A percentile compares a stretch with the other conserved stretches of the same genome.
Evolutionary conservation across 2,113 vertebrate species (phyloP).

Genomic region (Barbus barbus): DNA sequence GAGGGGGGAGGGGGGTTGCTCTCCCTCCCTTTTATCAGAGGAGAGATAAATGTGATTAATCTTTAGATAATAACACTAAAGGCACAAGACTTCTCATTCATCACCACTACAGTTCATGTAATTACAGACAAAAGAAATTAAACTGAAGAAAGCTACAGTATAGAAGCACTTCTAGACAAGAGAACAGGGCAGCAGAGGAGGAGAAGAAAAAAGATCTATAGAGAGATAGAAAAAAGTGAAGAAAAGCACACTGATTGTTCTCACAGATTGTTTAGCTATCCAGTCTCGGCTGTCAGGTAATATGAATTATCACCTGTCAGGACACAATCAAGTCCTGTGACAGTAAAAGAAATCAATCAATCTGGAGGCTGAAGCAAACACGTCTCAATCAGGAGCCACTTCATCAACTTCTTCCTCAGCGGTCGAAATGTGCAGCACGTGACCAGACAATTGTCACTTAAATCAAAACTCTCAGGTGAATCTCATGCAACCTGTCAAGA

Average conservation of each 20-base stretch:
- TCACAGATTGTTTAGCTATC: background rate
- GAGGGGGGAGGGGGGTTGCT: slow-evolving; percentile 10
- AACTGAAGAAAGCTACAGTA: background rate
- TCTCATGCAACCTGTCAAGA: background rate
- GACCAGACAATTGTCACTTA: slow-evolving; percentile 10
- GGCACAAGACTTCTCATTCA: slow-evolving; percentile 25
- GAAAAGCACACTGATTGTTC: background rate
- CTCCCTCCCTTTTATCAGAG: slow-evolving; percentile 29
- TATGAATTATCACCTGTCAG: slow-evolving; percentile 31
- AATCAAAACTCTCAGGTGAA: slow-evolving; percentile 8
- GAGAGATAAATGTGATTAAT: slow-evolving; percentile 39
- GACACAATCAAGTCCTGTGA: background rate
- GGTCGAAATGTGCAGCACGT: slow-evolving; percentile 13
- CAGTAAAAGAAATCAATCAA: slow-evolving; percentile 38
- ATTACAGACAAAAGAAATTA: slow-evolving; percentile 20
- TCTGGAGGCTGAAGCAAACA: slow-evolving; percentile 29
- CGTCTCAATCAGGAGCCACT: slow-evolving; percentile 3
- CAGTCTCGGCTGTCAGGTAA: background rate
- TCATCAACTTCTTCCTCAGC: slow-evolving; percentile 5
- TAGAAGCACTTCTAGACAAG: background rate
- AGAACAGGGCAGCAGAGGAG: background rate
- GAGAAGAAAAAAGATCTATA: background rate
- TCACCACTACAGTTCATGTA: slow-evolving; percentile 21
- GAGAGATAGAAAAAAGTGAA: background rate
- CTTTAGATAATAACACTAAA: slow-evolving; percentile 34